Evolutionary conservation across 2,797 vertebrate species (phyloP).

Genomic region (Fratercula arctica): DNA sequence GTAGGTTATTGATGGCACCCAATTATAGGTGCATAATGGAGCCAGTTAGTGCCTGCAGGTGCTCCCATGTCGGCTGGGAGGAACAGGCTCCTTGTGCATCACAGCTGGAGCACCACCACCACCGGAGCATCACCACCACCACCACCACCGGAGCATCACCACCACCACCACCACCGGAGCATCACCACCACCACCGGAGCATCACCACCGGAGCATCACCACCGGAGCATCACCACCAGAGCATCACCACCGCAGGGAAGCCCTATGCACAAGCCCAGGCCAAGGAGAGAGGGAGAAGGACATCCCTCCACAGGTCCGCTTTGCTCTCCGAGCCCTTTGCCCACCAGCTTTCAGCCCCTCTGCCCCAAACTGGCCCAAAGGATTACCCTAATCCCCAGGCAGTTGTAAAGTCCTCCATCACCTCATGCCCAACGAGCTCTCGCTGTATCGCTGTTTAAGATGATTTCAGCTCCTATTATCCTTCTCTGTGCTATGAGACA

Average conservation of each 20-base stretch:
- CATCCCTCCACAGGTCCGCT: not conserved
- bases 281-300: no score
- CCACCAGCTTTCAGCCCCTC: rapidly evolving
- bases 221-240: no score
- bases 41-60: not conserved
- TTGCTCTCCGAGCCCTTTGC: not conserved
- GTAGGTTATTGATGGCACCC: not conserved
- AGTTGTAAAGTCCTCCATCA: not conserved
- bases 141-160: no score
- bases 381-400: not conserved
- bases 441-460: not conserved
- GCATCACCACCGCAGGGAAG: rapidly evolving
- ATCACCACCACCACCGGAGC: not conserved
- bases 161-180: no score
- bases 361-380: not conserved
- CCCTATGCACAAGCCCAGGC: not conserved
- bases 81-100: not conserved
- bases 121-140: no score
- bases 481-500: not conserved
- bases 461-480: not conserved
- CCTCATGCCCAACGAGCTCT: rapidly evolving
- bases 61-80: not conserved
- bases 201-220: no score
- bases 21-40: not conserved
- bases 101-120: not conserved